A percentile compares a stretch with the other conserved stretches of the same genome.
Conservation (phyloP, 2,113 vertebrate genomes). For the Gnathonemus echidnorhynchus region DNA sequence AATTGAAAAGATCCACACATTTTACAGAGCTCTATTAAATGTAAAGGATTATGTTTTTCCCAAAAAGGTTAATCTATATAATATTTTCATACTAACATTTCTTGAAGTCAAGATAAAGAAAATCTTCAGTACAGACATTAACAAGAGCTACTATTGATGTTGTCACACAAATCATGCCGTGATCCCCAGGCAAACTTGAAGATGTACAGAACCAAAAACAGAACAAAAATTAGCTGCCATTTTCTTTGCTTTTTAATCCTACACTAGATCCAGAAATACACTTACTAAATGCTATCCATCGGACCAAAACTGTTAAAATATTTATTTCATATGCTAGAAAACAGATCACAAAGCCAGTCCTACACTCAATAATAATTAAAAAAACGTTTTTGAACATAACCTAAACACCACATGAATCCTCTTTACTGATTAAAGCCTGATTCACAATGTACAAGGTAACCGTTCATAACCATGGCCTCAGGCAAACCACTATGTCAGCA, state of each 20-base stretch:
- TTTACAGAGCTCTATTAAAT: constrained; percentile 60
- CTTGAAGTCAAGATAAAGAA: constrained; percentile 28
- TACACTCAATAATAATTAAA: not conserved
- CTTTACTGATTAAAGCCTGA: constrained; percentile 3
- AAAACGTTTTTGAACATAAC: not conserved
- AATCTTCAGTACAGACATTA: constrained; percentile 36
- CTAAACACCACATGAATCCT: not conserved
- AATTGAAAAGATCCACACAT: constrained; percentile 54
- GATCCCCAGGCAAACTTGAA: constrained; percentile 28
- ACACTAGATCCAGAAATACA: constrained; percentile 8
- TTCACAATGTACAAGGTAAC: not conserved
- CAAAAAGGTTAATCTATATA: constrained; percentile 19
- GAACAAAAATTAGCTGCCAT: constrained; percentile 30
- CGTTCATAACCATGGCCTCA: not conserved
- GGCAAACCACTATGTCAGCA: not conserved
- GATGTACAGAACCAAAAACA: constrained; percentile 32
- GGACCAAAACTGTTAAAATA: constrained; percentile 8
- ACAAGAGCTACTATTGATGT: constrained; percentile 33
- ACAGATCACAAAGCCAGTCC: constrained; percentile 15
- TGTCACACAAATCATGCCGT: constrained; percentile 37
- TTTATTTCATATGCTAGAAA: constrained; percentile 18
- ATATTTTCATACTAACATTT: constrained; percentile 26
- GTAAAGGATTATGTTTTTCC: constrained; percentile 40
- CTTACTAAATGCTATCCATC: constrained; percentile 13
- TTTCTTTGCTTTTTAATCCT: constrained; percentile 21